Evolutionary conservation across 2,888 invertebrate genomes (phyloP).

Genomic region (Synanthedon formicaeformis): DNA sequence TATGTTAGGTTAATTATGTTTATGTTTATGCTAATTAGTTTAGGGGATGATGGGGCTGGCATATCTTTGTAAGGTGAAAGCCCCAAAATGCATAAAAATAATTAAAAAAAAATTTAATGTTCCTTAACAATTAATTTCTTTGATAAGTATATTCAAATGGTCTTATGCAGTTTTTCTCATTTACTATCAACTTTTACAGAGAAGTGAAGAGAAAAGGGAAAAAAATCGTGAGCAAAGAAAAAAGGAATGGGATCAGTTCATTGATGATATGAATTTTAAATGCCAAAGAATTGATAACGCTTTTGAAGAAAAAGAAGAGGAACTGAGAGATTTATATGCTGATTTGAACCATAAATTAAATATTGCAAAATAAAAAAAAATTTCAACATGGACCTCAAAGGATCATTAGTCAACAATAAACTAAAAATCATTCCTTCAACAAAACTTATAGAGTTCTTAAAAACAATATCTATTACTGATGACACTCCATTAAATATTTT

Average conservation of each 20-base stretch:
- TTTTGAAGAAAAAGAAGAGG: constrained; percentile 83
- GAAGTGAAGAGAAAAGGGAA: constrained; percentile 25
- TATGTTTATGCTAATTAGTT: too few relatives aligned
- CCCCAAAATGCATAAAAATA: too few relatives aligned
- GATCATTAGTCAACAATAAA: constrained; percentile 73
- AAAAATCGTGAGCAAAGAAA: constrained; percentile 42
- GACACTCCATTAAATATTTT: constrained; percentile 66
- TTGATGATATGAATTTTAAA: constrained; percentile 82
- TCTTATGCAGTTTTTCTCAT: background rate
- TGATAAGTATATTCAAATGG: background rate
- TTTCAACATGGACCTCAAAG: constrained; percentile 62
- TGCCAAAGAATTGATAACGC: constrained; percentile 81
- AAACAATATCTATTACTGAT: constrained; percentile 49
- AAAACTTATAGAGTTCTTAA: constrained; percentile 67
- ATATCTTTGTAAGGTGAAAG: too few relatives aligned
- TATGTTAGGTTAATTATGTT: too few relatives aligned
- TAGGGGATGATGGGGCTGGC: too few relatives aligned
- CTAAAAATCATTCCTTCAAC: constrained; percentile 75
- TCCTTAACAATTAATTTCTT: background rate
- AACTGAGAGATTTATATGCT: constrained; percentile 78
- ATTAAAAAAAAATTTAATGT: too few relatives aligned
- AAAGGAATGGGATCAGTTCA: constrained; percentile 79
- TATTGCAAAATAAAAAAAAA: constrained; percentile 54
- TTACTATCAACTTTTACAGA: constrained; percentile 19
- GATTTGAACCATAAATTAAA: constrained; percentile 81